These are phyloP conservation scores for Drosophila lacicola DNA, from an alignment of 2,888 invertebrate species.

Conservation along the genomic window DNA sequence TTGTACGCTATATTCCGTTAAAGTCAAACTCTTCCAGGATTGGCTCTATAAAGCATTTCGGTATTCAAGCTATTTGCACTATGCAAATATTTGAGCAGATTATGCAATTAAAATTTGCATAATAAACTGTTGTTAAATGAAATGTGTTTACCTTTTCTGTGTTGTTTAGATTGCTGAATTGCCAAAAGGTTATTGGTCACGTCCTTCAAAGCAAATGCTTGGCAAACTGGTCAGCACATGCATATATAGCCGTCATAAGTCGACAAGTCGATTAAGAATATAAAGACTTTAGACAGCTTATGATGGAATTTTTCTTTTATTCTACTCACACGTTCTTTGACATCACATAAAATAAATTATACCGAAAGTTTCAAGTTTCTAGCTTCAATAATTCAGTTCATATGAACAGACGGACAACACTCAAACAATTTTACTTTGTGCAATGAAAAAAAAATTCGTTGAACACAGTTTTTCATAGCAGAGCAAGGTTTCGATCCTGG, in stretches of 20 bases:
- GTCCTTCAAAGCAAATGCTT: neutral
- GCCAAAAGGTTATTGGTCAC: neutral
- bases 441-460: neutral
- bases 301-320: no score
- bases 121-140: neutral
- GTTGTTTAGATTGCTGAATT: neutral
- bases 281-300: no score
- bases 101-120: slow-evolving; percentile 8
- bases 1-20: neutral
- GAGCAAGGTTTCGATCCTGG: slow-evolving; percentile 26
- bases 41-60: neutral
- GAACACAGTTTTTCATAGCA: neutral
- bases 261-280: no score
- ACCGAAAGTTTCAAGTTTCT: no score
- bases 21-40: neutral
- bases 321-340: no score
- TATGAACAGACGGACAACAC: no score
- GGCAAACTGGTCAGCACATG: neutral
- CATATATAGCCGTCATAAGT: no score
- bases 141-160: neutral
- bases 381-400: no score
- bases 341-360: no score
- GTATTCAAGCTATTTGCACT: no score
- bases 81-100: slow-evolving; percentile 7
- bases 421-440: no score